Evolutionary conservation across 1,140 invertebrate genomes (phyloP), one percentile per base, ranked within the genome.

Genomic region (Hormaphis cornu): DNA sequence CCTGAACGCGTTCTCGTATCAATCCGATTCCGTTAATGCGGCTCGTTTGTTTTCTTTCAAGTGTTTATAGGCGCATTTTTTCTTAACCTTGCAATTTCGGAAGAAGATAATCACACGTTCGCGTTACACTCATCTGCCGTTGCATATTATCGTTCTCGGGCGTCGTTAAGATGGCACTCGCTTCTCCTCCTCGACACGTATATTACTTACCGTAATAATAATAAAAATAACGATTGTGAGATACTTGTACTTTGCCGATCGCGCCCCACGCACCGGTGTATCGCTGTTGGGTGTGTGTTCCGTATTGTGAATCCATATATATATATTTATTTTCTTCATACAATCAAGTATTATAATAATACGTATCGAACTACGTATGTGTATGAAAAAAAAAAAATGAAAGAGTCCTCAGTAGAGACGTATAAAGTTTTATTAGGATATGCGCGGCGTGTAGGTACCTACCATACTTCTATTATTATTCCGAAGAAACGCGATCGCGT

Each of bases 371-470:
- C 44, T 14, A 50, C 50, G 35, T 50, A 66, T 50, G 48, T 20
- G 6, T 12, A 37, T 3, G 61, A 12, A 44, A 28, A 9, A 63
- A 63, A 46, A 46, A n/a, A n/a, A n/a, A n/a, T n/a, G n/a, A n/a
- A 10, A 30, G 24, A 63, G 24, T 48, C 40, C 26, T 30, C 10
- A 16, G 40, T 30, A 48, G n/a, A n/a, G 26, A 18, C n/a, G 28
- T 50, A 66, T 66, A 66, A 66, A 66, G 26, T 66, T 66, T 66
- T 66, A 66, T 66, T 50, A 28, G 61, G 61, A 50, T 35, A 50
- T 66, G 18, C n/a, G n/a, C n/a, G n/a, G n/a, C n/a, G n/a, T n/a
- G n/a, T n/a, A n/a, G n/a, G n/a, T n/a, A n/a, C n/a, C n/a, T n/a
- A n/a, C n/a, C n/a, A n/a, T n/a, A n/a, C n/a, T n/a, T n/a, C 40